These are phyloP conservation scores for Galaxea fascicularis DNA, from an alignment of 92 coral and sea anemone species.

Conservation along the genomic window DNA sequence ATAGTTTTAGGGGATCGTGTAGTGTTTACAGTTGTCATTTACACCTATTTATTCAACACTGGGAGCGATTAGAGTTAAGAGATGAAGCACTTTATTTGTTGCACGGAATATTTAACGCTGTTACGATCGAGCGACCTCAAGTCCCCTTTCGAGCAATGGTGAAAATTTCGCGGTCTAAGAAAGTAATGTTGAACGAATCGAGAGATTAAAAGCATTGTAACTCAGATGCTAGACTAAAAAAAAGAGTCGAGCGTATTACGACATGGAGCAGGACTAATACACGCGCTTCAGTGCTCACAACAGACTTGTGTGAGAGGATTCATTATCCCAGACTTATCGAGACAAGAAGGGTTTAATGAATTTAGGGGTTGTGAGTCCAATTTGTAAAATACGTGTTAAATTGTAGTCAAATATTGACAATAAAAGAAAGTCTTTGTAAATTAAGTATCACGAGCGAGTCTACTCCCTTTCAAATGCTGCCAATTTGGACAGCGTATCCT, in stretches of 20 bases:
- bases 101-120: conserved; percentile 44
- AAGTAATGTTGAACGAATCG: neutral
- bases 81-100: conserved; percentile 54
- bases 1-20: conserved; percentile 7
- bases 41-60: conserved; percentile 82
- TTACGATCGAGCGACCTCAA: conserved; percentile 27
- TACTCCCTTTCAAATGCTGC: conserved; percentile 31
- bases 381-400: conserved; percentile 55
- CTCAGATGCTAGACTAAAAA: neutral
- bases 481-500: conserved; percentile 16
- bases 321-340: conserved; percentile 14
- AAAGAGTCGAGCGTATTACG: neutral
- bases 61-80: conserved; percentile 66
- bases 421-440: conserved; percentile 48
- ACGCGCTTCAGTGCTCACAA: neutral
- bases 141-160: neutral
- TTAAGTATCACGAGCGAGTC: conserved; percentile 10
- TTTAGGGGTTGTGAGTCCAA: conserved; percentile 37
- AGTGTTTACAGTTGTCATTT: conserved; percentile 71
- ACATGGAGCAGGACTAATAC: neutral
- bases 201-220: neutral
- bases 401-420: conserved; percentile 60
- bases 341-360: conserved; percentile 9
- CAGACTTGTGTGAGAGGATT: conserved; percentile 8
- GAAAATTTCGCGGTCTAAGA: neutral